Conservation (phyloP, 2,888 invertebrate species). For the Torymus tubicola region DNA sequence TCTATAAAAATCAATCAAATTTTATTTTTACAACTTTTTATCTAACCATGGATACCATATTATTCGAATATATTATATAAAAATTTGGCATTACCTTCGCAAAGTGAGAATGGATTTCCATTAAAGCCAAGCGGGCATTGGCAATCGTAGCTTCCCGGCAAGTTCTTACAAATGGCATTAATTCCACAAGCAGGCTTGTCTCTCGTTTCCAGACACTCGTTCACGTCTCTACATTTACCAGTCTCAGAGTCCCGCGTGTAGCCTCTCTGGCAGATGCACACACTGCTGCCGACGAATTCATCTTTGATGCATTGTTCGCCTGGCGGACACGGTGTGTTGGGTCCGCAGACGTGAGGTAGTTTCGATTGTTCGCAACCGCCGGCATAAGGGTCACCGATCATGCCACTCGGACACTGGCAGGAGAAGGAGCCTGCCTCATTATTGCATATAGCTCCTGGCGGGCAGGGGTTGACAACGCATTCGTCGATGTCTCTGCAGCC, state of each 20-base stretch:
- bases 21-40: too few species aligned
- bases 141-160: constrained; percentile 95
- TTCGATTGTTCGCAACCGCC: constrained; percentile 85
- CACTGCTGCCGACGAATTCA: constrained; percentile 84
- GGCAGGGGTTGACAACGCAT: constrained; percentile 89
- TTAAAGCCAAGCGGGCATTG: constrained; percentile 92
- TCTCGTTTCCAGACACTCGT: constrained; percentile 87
- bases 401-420: constrained; percentile 92
- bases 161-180: constrained; percentile 93
- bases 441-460: constrained; percentile 89
- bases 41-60: too few species aligned
- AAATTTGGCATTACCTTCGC: constrained; percentile 79
- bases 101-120: constrained; percentile 92
- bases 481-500: constrained; percentile 94
- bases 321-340: constrained; percentile 86
- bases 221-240: constrained; percentile 89
- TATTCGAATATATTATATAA: constrained; percentile 20
- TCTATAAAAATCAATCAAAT: constrained; percentile 74
- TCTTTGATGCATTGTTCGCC: constrained; percentile 92
- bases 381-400: constrained; percentile 87
- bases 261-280: constrained; percentile 93
- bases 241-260: constrained; percentile 86
- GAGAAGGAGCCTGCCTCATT: constrained; percentile 91
- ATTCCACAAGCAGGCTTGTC: constrained; percentile 90
- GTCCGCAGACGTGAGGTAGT: constrained; percentile 84